Percentiles rank a stretch among this genome's conserved stretches.
These are phyloP conservation scores for Pomacea canaliculata DNA, from an alignment of 2,888 invertebrate species.

Conservation along the genomic window DNA sequence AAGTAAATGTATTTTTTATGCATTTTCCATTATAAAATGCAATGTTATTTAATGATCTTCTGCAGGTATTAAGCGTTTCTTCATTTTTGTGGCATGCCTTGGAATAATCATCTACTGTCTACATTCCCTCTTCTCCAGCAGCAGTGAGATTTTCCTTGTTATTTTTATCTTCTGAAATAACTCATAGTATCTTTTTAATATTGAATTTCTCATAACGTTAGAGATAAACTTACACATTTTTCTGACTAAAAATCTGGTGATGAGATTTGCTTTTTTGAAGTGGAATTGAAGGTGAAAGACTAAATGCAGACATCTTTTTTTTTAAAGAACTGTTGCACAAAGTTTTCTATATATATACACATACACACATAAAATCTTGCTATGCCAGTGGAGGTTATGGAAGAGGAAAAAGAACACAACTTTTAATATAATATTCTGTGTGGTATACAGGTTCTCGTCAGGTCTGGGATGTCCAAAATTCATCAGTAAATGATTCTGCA, in stretches of 20 bases:
- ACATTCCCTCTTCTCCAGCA: conserved; percentile 27
- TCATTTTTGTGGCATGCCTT: conserved; percentile 32
- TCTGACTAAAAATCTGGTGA: neutral
- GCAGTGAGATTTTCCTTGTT: conserved; percentile 18
- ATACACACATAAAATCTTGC: too few relatives aligned
- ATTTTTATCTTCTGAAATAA: neutral
- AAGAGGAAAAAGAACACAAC: too few relatives aligned
- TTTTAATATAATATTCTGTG: neutral
- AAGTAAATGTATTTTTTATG: neutral
- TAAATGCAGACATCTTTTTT: too few relatives aligned
- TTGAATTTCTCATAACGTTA: neutral
- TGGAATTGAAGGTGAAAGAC: neutral
- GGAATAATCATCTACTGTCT: conserved; percentile 37
- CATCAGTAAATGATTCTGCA: conserved; percentile 11
- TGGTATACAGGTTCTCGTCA: conserved; percentile 15
- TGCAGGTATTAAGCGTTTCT: conserved; percentile 41
- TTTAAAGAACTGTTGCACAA: too few relatives aligned
- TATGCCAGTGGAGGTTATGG: too few relatives aligned
- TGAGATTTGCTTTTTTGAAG: neutral
- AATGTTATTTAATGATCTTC: neutral
- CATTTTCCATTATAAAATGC: neutral
- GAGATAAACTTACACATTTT: neutral
- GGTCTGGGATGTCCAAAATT: conserved; percentile 27
- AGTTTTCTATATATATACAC: too few relatives aligned
- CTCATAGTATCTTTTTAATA: neutral